phyloP scores from a whole-genome alignment of 1,140 invertebrate genomes.

The Schlechtendalia chinensis region DNA sequence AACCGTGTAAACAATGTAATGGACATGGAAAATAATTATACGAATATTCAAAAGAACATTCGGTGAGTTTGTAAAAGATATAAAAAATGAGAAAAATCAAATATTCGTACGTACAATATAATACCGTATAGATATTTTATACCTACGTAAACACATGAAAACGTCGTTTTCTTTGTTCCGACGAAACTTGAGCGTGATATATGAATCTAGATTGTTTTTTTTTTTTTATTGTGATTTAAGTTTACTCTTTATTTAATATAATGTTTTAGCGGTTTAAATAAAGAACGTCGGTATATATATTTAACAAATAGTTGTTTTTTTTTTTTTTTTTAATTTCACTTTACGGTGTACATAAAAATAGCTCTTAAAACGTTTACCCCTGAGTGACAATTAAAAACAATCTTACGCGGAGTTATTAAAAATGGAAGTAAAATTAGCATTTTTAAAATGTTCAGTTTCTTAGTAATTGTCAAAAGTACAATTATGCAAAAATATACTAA shows the following conservation, averaged over 20 bases:
- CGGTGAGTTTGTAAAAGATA: neutral
- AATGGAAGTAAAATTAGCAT: neutral
- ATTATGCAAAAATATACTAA: neutral
- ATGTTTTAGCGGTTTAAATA: neutral
- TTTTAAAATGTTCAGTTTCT: neutral
- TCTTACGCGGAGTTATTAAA: neutral
- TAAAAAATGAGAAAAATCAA: neutral
- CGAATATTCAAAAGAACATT: neutral
- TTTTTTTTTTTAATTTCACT: too few species aligned
- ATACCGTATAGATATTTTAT: too few species aligned
- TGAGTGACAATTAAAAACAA: neutral
- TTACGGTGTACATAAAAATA: conserved; percentile 15
- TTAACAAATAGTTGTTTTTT: neutral
- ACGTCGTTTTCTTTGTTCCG: neutral
- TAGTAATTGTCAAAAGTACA: neutral
- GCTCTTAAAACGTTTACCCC: neutral
- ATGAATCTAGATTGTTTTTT: conserved; percentile 10
- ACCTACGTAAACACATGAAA: neutral
- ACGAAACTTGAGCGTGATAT: neutral
- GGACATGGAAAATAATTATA: neutral
- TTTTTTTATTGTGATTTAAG: conserved; percentile 12
- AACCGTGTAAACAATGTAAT: neutral
- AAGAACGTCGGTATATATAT: neutral
- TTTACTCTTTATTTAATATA: conserved; percentile 1
- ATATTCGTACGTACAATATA: neutral